Percentiles rank a stretch among this genome's conserved stretches.
These are phyloP conservation scores for Ptilonorhynchus violaceus DNA, from an alignment of 2,113 vertebrate genomes.

Conservation along the genomic window DNA sequence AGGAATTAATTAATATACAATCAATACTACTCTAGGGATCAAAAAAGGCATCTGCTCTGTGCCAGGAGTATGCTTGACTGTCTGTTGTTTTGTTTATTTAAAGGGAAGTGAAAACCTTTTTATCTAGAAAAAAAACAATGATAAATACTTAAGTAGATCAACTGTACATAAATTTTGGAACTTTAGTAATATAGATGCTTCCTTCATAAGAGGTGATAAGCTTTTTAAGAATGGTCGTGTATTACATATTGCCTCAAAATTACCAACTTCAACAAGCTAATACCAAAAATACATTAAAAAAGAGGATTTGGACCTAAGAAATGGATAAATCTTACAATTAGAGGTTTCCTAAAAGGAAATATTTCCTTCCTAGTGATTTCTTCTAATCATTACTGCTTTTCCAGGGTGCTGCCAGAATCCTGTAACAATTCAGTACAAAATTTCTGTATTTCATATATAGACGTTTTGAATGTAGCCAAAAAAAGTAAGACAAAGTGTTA, in stretches of 20 bases:
- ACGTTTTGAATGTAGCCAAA: background rate
- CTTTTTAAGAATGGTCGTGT: background rate
- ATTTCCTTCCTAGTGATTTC: background rate
- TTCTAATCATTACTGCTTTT: background rate
- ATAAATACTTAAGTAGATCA: background rate
- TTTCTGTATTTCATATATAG: background rate
- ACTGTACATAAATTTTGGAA: background rate
- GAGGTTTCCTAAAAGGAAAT: background rate
- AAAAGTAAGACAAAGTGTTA: background rate
- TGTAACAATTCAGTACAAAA: background rate
- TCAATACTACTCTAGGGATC: background rate
- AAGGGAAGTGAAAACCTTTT: background rate
- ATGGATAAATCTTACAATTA: background rate
- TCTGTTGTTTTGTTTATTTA: background rate
- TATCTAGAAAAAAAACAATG: background rate
- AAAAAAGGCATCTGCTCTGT: background rate
- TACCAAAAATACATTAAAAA: background rate
- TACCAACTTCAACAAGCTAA: background rate
- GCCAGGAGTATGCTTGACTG: background rate
- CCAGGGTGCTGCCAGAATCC: background rate
- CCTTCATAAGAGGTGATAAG: background rate
- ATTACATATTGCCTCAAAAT: background rate
- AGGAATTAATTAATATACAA: constrained; percentile 4
- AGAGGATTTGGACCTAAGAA: background rate
- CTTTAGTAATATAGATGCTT: background rate